These are phyloP conservation scores for Macrotus californicus DNA, from an alignment of 2,113 vertebrate genomes.

Conservation along the genomic window DNA sequence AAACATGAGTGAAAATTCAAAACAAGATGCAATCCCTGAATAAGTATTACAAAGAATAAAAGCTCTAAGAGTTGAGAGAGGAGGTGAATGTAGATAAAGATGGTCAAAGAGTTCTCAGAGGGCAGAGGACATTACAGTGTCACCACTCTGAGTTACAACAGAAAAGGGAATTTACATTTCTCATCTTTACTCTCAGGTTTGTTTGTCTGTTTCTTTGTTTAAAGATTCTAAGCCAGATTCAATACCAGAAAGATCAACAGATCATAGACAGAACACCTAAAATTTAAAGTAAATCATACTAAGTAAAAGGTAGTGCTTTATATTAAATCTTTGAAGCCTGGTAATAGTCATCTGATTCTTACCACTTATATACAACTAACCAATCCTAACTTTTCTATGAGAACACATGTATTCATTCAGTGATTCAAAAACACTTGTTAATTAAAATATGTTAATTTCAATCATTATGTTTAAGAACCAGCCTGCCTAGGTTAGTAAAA, in stretches of 20 bases:
- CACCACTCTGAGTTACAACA: not conserved
- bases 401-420: not conserved
- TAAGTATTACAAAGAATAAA: not conserved
- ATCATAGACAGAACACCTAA: not conserved
- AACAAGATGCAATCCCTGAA: not conserved
- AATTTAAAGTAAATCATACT: not conserved
- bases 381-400: not conserved
- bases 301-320: not conserved
- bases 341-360: not conserved
- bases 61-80: not conserved
- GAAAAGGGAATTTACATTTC: not conserved
- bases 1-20: constrained; percentile 25
- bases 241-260: not conserved
- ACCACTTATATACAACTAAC: not conserved
- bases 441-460: not conserved
- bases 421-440: not conserved
- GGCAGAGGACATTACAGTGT: not conserved
- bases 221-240: not conserved
- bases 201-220: not conserved
- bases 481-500: not conserved
- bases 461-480: not conserved
- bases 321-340: not conserved
- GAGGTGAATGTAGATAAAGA: not conserved
- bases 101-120: not conserved
- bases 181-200: not conserved